Percentiles rank a stretch among this genome's conserved stretches.
Conservation (phyloP, 1,140 invertebrate species). For the Drosophila setifemur region DNA sequence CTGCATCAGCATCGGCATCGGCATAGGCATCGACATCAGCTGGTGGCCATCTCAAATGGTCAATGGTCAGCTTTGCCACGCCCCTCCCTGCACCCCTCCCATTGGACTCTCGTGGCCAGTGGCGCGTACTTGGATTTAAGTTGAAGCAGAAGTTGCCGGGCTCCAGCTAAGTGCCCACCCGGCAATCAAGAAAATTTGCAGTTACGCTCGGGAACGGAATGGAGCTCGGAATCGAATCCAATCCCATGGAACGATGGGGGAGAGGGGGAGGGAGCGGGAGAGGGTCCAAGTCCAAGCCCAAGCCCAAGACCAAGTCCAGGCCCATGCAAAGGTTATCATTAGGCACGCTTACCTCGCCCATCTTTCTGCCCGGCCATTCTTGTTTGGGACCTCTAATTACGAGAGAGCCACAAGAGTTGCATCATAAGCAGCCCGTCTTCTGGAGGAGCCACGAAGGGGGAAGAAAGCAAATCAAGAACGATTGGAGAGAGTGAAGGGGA, state of each 20-base stretch:
- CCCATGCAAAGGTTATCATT: slow-evolving; percentile 74
- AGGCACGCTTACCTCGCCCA: slow-evolving; percentile 63
- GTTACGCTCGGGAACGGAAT: slow-evolving; percentile 41
- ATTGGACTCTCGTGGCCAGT: slow-evolving; percentile 54
- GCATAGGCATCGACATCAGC: slow-evolving; percentile 13
- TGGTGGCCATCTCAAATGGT: slow-evolving; percentile 26
- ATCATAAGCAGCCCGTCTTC: slow-evolving; percentile 39
- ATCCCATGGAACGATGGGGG: slow-evolving; percentile 5
- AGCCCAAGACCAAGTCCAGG: too few relatives aligned
- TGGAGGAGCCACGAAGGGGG: not conserved
- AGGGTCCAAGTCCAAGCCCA: too few relatives aligned
- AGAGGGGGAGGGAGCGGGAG: not conserved
- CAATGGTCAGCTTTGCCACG: slow-evolving; percentile 24
- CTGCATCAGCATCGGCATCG: not conserved
- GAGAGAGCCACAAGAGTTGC: slow-evolving; percentile 35
- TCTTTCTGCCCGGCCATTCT: slow-evolving; percentile 14
- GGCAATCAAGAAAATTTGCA: slow-evolving; percentile 76
- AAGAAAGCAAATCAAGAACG: not conserved
- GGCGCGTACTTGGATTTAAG: slow-evolving; percentile 68
- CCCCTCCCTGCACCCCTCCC: not conserved
- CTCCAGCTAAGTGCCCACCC: slow-evolving; percentile 34
- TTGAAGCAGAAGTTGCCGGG: too few relatives aligned
- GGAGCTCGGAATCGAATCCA: not conserved
- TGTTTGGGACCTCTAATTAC: slow-evolving; percentile 61
- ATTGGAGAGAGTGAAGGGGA: slow-evolving; percentile 39